Conservation (phyloP, 2,113 vertebrate genomes). For the Falcunculus frontatus region DNA sequence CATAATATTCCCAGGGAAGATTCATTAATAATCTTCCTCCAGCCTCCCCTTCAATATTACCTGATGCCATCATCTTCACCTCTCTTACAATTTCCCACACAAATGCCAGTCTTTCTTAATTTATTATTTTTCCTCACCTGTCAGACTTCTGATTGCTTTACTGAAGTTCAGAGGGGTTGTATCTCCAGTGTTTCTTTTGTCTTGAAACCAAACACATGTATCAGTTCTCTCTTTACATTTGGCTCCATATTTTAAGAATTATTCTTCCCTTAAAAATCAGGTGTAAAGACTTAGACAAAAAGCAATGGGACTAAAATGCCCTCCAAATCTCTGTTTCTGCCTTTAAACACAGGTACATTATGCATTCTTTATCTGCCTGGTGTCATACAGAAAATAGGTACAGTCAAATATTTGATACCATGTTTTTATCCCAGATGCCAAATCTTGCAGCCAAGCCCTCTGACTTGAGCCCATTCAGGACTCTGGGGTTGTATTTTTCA, state of each 20-base stretch:
- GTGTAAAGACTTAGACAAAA: background rate
- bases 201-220: background rate
- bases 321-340: background rate
- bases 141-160: background rate
- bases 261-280: background rate
- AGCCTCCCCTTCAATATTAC: background rate
- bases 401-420: background rate
- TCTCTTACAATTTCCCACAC: background rate
- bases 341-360: background rate
- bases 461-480: background rate
- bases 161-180: background rate
- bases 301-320: background rate
- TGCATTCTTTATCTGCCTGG: background rate
- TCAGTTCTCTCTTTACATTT: background rate
- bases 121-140: background rate
- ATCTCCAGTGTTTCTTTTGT: background rate
- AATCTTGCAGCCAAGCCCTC: background rate
- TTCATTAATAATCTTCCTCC: background rate
- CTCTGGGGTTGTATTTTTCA: background rate
- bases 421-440: background rate
- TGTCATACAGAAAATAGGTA: background rate
- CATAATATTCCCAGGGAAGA: background rate
- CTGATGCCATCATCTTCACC: background rate
- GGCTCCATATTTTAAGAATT: background rate
- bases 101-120: background rate